Conservation (phyloP, 2,797 vertebrate genomes). For the Pantherophis vulpinus region DNA sequence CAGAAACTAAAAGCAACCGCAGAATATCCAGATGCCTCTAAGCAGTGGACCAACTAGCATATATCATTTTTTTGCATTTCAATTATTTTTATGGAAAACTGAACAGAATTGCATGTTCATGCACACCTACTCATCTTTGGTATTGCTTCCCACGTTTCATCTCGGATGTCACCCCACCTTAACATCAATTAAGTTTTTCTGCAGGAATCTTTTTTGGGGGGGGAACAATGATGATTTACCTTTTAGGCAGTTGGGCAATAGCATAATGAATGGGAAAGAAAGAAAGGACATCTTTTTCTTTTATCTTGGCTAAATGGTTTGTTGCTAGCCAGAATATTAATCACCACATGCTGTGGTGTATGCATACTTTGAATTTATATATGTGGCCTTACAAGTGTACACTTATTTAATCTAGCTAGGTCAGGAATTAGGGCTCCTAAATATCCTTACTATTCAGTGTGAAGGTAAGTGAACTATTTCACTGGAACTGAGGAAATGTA, state of each 20-base stretch:
- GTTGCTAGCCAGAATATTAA: background rate
- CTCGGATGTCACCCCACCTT: background rate
- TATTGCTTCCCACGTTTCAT: background rate
- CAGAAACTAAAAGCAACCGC: background rate
- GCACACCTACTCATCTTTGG: background rate
- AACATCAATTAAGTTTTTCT: background rate
- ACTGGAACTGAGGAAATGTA: background rate
- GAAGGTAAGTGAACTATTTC: background rate
- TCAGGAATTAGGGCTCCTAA: background rate
- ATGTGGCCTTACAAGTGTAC: background rate
- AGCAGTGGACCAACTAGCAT: background rate
- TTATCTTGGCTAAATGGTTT: background rate
- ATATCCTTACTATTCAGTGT: background rate
- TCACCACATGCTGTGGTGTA: background rate
- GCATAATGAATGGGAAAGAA: background rate
- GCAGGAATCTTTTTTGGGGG: background rate
- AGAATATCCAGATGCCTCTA: background rate
- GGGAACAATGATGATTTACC: background rate
- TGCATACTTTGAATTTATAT: background rate
- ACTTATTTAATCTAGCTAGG: background rate
- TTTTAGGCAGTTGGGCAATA: background rate
- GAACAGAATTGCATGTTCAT: background rate
- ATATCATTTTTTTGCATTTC: background rate
- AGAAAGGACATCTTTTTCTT: background rate
- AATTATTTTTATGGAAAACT: background rate